Evolutionary conservation across 2,113 vertebrate species (phyloP).

Genomic region (Austrofundulus limnaeus): DNA sequence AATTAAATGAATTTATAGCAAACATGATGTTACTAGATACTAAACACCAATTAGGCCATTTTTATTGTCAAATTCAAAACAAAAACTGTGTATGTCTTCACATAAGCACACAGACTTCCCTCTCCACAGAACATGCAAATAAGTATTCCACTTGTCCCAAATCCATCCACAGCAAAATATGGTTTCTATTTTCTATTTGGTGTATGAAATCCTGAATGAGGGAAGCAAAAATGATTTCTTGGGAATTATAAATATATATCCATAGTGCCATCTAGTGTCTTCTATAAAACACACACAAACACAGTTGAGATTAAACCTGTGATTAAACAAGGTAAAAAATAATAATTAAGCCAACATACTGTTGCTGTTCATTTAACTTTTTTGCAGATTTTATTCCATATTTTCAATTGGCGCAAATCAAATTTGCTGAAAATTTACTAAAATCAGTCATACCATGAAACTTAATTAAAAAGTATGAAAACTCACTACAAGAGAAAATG

Average conservation of each 20-base stretch:
- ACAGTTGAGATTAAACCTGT: not conserved
- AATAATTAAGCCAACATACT: not conserved
- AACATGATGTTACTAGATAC: not conserved
- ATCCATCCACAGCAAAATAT: conserved; percentile 20
- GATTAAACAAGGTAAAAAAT: conserved; percentile 4
- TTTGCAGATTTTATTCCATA: not conserved
- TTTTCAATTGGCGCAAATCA: not conserved
- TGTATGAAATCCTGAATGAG: conserved; percentile 2
- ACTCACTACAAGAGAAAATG: not conserved
- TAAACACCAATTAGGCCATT: not conserved
- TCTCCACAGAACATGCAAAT: not conserved
- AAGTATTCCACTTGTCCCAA: conserved; percentile 6
- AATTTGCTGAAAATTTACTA: not conserved
- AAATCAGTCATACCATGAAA: not conserved
- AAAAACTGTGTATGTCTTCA: not conserved
- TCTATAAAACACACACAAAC: conserved; percentile 33
- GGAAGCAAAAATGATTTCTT: conserved; percentile 10
- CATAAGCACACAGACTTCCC: not conserved
- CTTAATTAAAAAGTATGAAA: not conserved
- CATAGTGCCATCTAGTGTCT: conserved; percentile 83
- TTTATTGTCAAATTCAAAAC: not conserved
- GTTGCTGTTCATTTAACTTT: not conserved
- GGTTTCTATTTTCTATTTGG: not conserved
- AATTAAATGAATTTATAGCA: not conserved
- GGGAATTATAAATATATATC: conserved; percentile 51